Conservation (phyloP, 2,113 vertebrate genomes). For the Oophaga pumilio region DNA sequence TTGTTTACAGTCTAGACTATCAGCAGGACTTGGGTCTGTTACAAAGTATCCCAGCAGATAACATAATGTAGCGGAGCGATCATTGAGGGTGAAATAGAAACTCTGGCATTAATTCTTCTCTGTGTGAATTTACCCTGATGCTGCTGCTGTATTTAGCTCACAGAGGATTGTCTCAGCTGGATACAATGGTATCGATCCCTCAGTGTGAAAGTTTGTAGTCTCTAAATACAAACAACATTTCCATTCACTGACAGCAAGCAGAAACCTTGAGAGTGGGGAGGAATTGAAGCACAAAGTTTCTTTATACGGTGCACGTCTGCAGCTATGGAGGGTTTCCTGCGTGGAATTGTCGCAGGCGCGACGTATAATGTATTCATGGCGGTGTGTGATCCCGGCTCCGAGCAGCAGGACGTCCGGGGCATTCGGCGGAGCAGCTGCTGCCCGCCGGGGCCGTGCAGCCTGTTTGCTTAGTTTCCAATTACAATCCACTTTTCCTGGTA, state of each 20-base stretch:
- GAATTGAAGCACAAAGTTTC: neutral
- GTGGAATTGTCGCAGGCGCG: no score
- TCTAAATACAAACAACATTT: no score
- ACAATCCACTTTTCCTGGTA: slow-evolving; percentile 36
- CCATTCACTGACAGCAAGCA: neutral
- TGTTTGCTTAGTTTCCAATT: slow-evolving; percentile 48
- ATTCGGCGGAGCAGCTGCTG: slow-evolving; percentile 38
- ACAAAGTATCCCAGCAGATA: no score
- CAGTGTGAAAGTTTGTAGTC: no score
- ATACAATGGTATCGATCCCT: no score
- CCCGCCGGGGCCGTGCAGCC: neutral
- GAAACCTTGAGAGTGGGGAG: neutral
- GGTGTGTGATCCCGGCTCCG: slow-evolving; percentile 31
- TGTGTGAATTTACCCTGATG: no score
- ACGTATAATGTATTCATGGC: slow-evolving; percentile 30
- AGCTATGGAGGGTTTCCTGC: no score
- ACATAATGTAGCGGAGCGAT: no score
- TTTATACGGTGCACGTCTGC: no score
- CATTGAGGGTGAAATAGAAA: no score
- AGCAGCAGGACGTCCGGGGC: slow-evolving; percentile 20
- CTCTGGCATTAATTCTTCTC: no score
- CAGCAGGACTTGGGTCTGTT: no score
- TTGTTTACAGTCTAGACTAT: neutral
- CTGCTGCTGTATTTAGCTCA: neutral
- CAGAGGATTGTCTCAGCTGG: neutral